Conservation (phyloP, 35 echinoderm and acorn worm species). For the Patiria miniata region DNA sequence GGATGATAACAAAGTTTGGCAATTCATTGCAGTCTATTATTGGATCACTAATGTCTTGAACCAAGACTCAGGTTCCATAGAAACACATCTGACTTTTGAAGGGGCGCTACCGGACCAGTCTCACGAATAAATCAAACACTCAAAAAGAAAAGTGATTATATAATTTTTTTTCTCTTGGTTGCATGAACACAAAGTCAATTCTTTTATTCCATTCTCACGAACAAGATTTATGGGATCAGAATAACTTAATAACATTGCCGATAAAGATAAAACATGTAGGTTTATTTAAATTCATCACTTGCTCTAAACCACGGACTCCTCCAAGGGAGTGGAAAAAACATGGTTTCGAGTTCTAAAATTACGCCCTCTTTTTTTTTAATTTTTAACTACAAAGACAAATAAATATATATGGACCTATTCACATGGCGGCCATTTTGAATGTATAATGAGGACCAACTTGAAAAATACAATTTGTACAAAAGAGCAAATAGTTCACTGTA, state of each 20-base stretch:
- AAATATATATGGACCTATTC: conserved; percentile 24
- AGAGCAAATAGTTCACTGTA: conserved; percentile 1
- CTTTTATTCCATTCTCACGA: conserved; percentile 33
- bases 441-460: conserved; percentile 13
- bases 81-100: too few species aligned
- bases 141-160: too few species aligned
- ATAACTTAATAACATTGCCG: conserved; percentile 32
- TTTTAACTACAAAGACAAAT: conserved; percentile 25
- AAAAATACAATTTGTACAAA: conserved; percentile 33
- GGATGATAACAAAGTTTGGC: too few species aligned
- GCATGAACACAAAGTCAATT: conserved; percentile 31
- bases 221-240: conserved; percentile 22
- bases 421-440: conserved; percentile 24
- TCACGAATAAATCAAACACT: too few species aligned
- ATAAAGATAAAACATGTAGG: conserved; percentile 32
- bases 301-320: conserved; percentile 20
- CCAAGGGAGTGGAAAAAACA: not conserved
- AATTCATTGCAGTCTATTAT: too few species aligned
- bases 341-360: conserved; percentile 21
- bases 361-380: conserved; percentile 17
- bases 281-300: conserved; percentile 8
- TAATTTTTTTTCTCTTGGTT: conserved; percentile 19
- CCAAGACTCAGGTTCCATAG: too few species aligned
- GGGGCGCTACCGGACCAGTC: too few species aligned
- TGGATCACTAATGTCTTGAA: too few species aligned